phyloP scores from a whole-genome alignment of 2,888 invertebrate species.

The Neoitamus cyanurus region DNA sequence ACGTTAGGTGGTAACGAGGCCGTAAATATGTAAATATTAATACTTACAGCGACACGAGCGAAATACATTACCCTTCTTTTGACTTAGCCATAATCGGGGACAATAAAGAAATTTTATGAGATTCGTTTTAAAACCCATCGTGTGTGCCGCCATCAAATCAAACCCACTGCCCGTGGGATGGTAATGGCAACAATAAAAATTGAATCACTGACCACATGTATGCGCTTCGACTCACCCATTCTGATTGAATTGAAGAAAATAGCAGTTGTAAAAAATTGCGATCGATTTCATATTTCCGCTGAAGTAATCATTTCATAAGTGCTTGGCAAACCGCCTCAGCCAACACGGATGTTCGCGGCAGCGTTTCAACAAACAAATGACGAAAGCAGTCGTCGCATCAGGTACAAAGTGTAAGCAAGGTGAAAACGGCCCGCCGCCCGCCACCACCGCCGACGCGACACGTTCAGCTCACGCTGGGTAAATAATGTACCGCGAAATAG shows the following conservation, averaged over 20 bases:
- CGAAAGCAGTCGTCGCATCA: background rate
- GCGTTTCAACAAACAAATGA: slow-evolving; percentile 6
- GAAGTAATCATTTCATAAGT: background rate
- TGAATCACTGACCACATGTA: no score
- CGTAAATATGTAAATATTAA: no score
- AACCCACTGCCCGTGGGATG: no score
- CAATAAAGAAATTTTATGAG: no score
- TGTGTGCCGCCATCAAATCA: no score
- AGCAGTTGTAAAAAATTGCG: background rate
- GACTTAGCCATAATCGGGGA: no score
- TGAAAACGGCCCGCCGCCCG: background rate
- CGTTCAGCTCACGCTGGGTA: background rate
- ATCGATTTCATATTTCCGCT: background rate
- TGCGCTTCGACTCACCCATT: no score
- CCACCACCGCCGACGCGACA: background rate
- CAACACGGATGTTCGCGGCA: background rate
- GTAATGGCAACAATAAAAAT: no score
- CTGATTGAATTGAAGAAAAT: background rate
- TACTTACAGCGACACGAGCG: no score
- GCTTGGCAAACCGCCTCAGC: background rate
- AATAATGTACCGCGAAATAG: background rate
- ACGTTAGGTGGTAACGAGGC: no score
- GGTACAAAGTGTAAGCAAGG: slow-evolving; percentile 18
- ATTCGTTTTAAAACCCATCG: no score
- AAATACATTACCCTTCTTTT: no score